phyloP scores from a whole-genome alignment of 2,888 invertebrate genomes.

The Trisateles emortualis region DNA sequence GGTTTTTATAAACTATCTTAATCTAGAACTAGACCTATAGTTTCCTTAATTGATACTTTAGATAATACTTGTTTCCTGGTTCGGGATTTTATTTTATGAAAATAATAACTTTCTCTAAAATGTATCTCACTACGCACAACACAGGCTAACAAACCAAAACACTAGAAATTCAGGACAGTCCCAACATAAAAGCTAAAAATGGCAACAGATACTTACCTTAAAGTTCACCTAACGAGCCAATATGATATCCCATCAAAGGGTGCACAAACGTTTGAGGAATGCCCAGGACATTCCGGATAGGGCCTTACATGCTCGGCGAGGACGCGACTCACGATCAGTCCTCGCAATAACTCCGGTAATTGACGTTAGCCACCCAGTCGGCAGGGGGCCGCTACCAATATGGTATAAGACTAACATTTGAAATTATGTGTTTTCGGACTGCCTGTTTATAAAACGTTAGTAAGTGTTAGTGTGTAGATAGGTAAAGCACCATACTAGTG shows the following conservation, averaged over 20 bases:
- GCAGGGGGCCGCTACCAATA: slow-evolving; percentile 37
- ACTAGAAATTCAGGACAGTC: neutral
- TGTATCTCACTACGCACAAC: neutral
- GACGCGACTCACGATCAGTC: slow-evolving; percentile 78
- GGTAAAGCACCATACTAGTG: too few species aligned
- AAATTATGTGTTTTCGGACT: slow-evolving; percentile 11
- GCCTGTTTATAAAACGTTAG: too few species aligned
- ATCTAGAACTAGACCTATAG: too few species aligned
- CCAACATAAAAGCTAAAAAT: slow-evolving; percentile 14
- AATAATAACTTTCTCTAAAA: too few species aligned
- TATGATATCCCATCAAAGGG: slow-evolving; percentile 25
- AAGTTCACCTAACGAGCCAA: slow-evolving; percentile 17
- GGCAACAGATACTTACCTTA: slow-evolving; percentile 12
- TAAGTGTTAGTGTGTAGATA: too few species aligned
- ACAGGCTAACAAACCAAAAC: too few species aligned
- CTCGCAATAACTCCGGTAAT: slow-evolving; percentile 80
- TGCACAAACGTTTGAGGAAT: slow-evolving; percentile 18
- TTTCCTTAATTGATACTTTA: too few species aligned
- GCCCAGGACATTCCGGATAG: slow-evolving; percentile 42
- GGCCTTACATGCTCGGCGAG: slow-evolving; percentile 67
- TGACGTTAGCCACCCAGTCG: slow-evolving; percentile 81
- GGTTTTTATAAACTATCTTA: too few species aligned
- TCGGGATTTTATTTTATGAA: too few species aligned
- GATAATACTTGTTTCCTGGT: too few species aligned
- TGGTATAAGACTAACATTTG: slow-evolving; percentile 39